Base-by-base conservation (phyloP, 2,113 vertebrate genomes). In the Tylochromis polylepis region DNA sequence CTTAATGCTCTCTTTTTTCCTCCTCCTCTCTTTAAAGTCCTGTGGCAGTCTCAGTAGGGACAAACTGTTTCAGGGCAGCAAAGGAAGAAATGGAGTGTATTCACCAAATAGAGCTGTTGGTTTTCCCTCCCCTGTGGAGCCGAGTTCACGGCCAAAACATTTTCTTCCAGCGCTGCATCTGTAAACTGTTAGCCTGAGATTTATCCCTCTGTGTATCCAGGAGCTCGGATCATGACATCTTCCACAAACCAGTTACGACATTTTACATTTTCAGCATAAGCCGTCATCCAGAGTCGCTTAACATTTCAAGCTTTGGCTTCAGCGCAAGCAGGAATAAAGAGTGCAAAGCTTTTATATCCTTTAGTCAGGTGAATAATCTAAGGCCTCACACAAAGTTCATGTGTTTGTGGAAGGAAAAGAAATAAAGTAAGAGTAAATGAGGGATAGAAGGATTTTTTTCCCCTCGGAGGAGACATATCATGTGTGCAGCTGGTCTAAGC, bases 61-160 rank as follows among this genome's bases (percentile, higher is more conserved):
- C 82, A 49, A 18, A 55, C 72, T 88, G 90, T 93, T 79, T 87
- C 81, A 90, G 87, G 85, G 70, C 85, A 87, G 62, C 31, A 51
- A 49, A 65, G 79, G 84, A 89, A 84, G 62, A 87, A 85, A 87
- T 75, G 65, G 46, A 87, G 58, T 86, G 46, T 65, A 55, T 89
- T 89, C 87, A 88, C 49, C 80, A 87, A 92, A 82, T 65, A 62
- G 83, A 91, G 86, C 85, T 88, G 86, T 87, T 88, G 55, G 85
- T 86, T 91, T 89, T 84, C 5, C 70, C n/a, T 81, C 20, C 91
- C 67, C 62, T 12, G 75, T 3, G 16, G 87, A 90, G 87, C 24
- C 2, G 24, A 83, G 62, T 88, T 89, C 85, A 85, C 20, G 65
- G 88, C 79, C 87, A 72, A 62, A 86, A 70, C 57, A 41, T 67